A percentile compares a stretch with the other conserved stretches of the same genome.
phyloP scores from a whole-genome alignment of 2,888 invertebrate genomes.

The Seira sanloemensis region DNA sequence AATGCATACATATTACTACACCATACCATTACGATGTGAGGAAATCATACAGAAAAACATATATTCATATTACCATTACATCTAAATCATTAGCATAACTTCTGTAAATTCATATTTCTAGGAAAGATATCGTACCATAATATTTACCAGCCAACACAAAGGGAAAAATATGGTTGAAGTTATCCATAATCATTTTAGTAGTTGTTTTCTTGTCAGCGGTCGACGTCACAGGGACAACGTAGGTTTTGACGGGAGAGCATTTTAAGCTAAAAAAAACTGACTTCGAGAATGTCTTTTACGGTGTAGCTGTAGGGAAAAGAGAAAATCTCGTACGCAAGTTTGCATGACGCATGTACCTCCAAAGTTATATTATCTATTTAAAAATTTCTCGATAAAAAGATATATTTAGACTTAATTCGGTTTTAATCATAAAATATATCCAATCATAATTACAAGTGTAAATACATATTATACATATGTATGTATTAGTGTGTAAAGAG shows the following conservation, averaged over 20 bases:
- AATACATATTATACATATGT: neutral
- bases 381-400: conserved; percentile 14
- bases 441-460: too few species aligned
- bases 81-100: too few species aligned
- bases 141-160: neutral
- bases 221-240: too few species aligned
- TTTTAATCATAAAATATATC: too few species aligned
- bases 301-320: conserved; percentile 25
- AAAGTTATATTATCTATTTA: conserved; percentile 26
- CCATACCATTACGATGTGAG: too few species aligned
- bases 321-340: neutral
- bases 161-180: too few species aligned
- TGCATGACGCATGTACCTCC: conserved; percentile 64
- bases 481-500: neutral
- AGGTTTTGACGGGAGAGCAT: too few species aligned
- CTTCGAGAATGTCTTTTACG: neutral
- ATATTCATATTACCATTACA: neutral
- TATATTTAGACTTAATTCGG: conserved; percentile 15
- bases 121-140: too few species aligned
- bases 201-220: too few species aligned
- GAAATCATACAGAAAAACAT: neutral
- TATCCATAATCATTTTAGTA: too few species aligned
- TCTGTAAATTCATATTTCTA: neutral
- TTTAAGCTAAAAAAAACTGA: neutral
- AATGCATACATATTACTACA: neutral